Base-by-base conservation (phyloP, 1,140 invertebrate genomes). In the Apis laboriosa region DNA sequence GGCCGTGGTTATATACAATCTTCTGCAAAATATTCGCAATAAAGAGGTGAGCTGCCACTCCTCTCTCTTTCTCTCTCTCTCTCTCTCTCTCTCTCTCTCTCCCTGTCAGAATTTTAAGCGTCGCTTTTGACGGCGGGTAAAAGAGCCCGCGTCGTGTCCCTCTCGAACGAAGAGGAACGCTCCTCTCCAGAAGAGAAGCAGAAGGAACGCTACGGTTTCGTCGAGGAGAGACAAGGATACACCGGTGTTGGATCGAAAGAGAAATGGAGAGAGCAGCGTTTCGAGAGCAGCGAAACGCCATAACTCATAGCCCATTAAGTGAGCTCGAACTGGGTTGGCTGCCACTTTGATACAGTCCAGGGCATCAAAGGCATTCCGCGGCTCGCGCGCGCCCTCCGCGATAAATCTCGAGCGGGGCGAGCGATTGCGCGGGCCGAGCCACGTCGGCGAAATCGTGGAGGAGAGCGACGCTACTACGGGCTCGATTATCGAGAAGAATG, bases 291-390 rank as follows among this genome's bases (percentile, higher is more conserved):
- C 84, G 75, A 88, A 73, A 60, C 85, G 77, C 84, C 90, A 92
- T 93, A 93, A 93, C 90, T 93, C 92, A 92, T 93, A 92, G 88
- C 89, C 92, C 92, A 93, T 93, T 93, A 93, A 92, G 92, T 88
- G 88, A 89, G 86, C 89, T 90, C 87, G 84, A 90, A 92, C 90
- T 89, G 90, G 78, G 85, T 85, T 78, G 79, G 81, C 84, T 86
- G 90, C 90, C 86, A 90, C 92, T 93, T 93, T 93, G 92, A 93
- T 93, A 93, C 88, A 91, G 89, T 90, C 87, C 80, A 68, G 74
- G 82, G 90, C 91, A 92, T 93, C 92, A 93, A 93, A 93, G 92
- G 89, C 91, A 93, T 93, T 92, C 92, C 91, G 83, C 72, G 78
- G 84, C 63, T 84, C 70, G 76, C 75, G 15, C 55, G 68, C 61